Percentiles rank a stretch among this genome's conserved stretches.
Conservation (phyloP, 2,888 invertebrate genomes). For the Ptycholaimellus sp. region DNA sequence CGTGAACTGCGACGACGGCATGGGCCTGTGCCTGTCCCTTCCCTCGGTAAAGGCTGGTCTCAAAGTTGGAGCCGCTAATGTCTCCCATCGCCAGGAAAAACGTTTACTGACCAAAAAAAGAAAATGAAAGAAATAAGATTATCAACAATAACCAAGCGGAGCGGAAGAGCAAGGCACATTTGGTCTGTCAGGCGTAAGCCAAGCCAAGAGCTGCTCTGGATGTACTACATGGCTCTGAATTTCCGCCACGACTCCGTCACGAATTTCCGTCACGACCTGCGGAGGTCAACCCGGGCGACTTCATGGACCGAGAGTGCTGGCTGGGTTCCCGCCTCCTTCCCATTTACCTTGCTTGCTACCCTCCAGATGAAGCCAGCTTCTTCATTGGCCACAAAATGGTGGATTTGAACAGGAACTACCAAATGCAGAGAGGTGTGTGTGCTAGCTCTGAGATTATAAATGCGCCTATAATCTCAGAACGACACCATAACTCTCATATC, state of each 20-base stretch:
- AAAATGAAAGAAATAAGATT: no score
- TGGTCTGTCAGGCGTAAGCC: slow-evolving; percentile 27
- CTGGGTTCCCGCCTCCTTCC: slow-evolving; percentile 35
- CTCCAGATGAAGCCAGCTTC: slow-evolving; percentile 6
- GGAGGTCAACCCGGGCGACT: slow-evolving; percentile 64
- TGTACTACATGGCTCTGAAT: slow-evolving; percentile 39
- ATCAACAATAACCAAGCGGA: no score
- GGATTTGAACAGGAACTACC: no score
- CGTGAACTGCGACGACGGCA: slow-evolving; percentile 21
- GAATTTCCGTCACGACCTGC: slow-evolving; percentile 82
- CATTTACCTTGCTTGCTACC: slow-evolving; percentile 54
- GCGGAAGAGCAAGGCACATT: no score
- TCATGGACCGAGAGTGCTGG: slow-evolving; percentile 50
- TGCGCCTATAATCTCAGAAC: no score
- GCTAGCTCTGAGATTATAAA: no score
- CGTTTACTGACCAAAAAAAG: no score
- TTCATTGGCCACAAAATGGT: not conserved
- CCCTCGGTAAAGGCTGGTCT: slow-evolving; percentile 21
- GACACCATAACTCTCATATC: no score
- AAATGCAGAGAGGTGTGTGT: no score
- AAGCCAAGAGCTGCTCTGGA: slow-evolving; percentile 15
- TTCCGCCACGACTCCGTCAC: slow-evolving; percentile 97
- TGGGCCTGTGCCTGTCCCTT: slow-evolving; percentile 22
- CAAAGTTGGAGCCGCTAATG: no score
- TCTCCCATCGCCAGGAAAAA: no score